Base-by-base conservation (phyloP, 2,888 invertebrate genomes). In the Hirtodrosophila trivittata region DNA sequence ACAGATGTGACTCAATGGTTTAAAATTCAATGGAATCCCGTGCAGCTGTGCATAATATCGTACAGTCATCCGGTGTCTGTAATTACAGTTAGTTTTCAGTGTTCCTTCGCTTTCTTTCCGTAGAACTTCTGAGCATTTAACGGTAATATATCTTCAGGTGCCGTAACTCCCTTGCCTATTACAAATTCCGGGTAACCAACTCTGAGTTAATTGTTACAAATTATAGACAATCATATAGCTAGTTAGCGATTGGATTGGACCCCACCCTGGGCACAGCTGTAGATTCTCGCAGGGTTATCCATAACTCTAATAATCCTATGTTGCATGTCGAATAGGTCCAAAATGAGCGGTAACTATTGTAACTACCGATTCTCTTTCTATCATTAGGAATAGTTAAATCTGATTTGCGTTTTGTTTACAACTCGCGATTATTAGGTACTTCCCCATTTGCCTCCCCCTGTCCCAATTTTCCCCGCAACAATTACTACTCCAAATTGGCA, bases 121-220 rank as follows among this genome's bases (percentile, higher is more conserved):
- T 4, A n/a, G 18, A 21, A 21, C 9, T 45, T 18, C 10, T n/a
- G 52, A 49, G 32, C 45, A 25, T 35, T 47, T 9, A 39, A 26
- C 21, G 26, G 42, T 56, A 46, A 56, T 3, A 2, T 21, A 21
- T 47, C 16, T 35, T 16, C 38, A 51, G 60, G 7, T 51, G 54
- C 26, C 18, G 46, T 42, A 58, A 32, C 58, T 42, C 59, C 38
- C 72, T 46, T 54, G n/a, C 46, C 42, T 5, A 66, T 60, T 45
- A 38, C 6, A 60, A 60, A 47, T 67, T 52, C 46, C 14, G 28
- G 3, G 9, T 49, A 18, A n/a, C n/a, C n/a, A n/a, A 21, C 9
- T 12, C 14, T 13, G 37, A n/a, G 26, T 7, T 39, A 52, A 42
- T 52, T 38, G 14, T 14, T 0, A 35, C 39, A 66, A 73, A 73